phyloP scores from a whole-genome alignment of 2,113 vertebrate genomes.

The Amphilophus citrinellus region DNA sequence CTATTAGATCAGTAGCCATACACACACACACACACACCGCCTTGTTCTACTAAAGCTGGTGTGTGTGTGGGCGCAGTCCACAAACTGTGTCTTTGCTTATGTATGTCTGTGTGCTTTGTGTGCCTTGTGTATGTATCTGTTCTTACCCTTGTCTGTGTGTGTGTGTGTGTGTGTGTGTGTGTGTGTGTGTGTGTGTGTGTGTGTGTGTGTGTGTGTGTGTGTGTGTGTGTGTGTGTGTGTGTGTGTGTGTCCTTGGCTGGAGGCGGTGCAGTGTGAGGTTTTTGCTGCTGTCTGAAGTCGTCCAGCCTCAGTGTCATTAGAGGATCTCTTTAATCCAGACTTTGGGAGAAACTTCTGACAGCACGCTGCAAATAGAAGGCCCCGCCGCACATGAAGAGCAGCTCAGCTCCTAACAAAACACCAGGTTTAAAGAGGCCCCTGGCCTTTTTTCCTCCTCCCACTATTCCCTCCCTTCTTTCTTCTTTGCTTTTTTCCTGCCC shows the following conservation, averaged over 20 bases:
- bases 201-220: constrained; percentile 36
- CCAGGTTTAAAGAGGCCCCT: constrained; percentile 77
- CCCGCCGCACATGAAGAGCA: constrained; percentile 77
- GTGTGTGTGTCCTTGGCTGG: constrained; percentile 68
- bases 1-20: constrained; percentile 64
- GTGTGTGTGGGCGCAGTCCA: constrained; percentile 46
- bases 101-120: constrained; percentile 56
- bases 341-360: constrained; percentile 80
- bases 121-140: constrained; percentile 57
- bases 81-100: constrained; percentile 57
- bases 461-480: constrained; percentile 66
- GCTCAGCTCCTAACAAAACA: constrained; percentile 80
- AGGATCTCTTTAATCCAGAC: constrained; percentile 83
- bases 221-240: constrained; percentile 43
- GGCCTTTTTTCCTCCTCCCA: constrained; percentile 74
- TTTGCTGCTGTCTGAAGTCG: constrained; percentile 74
- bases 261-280: constrained; percentile 72
- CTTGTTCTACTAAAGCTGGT: constrained; percentile 67
- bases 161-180: constrained; percentile 45
- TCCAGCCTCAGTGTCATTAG: constrained; percentile 82
- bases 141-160: constrained; percentile 27
- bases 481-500: constrained; percentile 72
- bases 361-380: constrained; percentile 79
- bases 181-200: constrained; percentile 31
- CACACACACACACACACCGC: constrained; percentile 36